A percentile compares a stretch with the other conserved stretches of the same genome.
These are phyloP conservation scores for Trochalopteron elliotii DNA, from an alignment of 2,113 vertebrate genomes.

Conservation along the genomic window DNA sequence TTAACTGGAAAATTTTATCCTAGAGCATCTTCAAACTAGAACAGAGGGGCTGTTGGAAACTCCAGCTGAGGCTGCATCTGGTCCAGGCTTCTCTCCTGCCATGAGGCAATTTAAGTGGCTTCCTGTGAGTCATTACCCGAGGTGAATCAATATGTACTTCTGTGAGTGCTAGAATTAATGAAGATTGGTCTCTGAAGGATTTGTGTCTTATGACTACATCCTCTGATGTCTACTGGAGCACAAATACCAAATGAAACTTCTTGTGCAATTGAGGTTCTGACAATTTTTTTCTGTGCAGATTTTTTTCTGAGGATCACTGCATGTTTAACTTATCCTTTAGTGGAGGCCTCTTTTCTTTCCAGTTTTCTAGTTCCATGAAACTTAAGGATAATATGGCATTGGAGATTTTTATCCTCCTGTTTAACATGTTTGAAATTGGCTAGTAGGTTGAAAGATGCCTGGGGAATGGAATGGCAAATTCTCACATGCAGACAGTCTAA, in stretches of 20 bases:
- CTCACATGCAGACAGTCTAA: not conserved
- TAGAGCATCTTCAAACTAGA: not conserved
- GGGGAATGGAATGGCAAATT: not conserved
- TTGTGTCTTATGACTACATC: not conserved
- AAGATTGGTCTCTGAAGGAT: constrained; percentile 22
- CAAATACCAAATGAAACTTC: not conserved
- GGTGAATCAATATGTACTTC: not conserved
- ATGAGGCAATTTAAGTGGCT: constrained; percentile 4
- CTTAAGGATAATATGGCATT: not conserved
- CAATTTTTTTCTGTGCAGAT: not conserved
- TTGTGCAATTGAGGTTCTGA: not conserved
- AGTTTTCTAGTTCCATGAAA: not conserved
- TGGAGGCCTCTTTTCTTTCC: not conserved
- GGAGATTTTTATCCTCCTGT: not conserved
- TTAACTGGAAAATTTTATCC: not conserved
- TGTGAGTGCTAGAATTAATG: not conserved
- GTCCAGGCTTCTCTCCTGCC: not conserved
- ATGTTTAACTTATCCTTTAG: not conserved
- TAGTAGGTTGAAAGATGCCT: not conserved
- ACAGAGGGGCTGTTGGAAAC: not conserved
- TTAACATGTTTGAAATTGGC: not conserved
- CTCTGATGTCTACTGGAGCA: not conserved
- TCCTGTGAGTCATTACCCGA: not conserved
- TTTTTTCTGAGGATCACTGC: not conserved
- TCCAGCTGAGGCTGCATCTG: constrained; percentile 23